phyloP scores from a whole-genome alignment of 2,113 vertebrate genomes.

The Cranoglanis bouderius region DNA sequence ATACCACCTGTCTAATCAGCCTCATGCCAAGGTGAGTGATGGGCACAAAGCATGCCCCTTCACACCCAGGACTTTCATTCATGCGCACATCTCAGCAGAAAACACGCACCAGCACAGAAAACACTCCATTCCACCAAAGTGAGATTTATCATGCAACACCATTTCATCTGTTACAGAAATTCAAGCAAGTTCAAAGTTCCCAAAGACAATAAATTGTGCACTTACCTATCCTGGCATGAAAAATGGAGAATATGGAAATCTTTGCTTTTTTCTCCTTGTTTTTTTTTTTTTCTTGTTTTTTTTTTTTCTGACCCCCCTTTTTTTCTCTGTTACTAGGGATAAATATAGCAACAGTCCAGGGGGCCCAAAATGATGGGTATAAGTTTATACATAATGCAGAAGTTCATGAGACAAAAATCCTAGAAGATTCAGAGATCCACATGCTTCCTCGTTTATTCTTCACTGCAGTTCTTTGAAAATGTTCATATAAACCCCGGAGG shows the following conservation, averaged over 20 bases:
- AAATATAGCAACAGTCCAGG: slow-evolving; percentile 35
- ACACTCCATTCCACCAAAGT: neutral
- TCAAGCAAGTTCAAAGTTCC: neutral
- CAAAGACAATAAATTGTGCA: neutral
- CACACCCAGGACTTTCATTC: neutral
- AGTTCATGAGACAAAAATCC: slow-evolving; percentile 33
- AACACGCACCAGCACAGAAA: too few species aligned
- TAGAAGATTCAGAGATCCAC: neutral
- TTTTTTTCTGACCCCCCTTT: neutral
- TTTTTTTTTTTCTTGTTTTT: neutral
- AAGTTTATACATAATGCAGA: slow-evolving; percentile 41
- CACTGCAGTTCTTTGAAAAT: slow-evolving; percentile 1
- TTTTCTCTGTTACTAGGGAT: slow-evolving; percentile 20
- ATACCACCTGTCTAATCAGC: slow-evolving; percentile 32
- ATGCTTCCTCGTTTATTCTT: neutral
- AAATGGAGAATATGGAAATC: neutral
- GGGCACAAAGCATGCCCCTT: neutral
- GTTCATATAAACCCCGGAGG: neutral
- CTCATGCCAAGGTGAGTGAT: slow-evolving; percentile 8
- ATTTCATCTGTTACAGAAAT: neutral
- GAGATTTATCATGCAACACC: neutral
- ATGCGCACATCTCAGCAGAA: neutral
- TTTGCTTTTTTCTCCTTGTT: neutral
- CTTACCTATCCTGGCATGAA: slow-evolving; percentile 42
- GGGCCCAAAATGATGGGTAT: slow-evolving; percentile 28